A percentile compares a stretch with the other conserved stretches of the same genome.
Conservation (phyloP, 2,888 invertebrate genomes). For the Phragmatobia fuliginosa region DNA sequence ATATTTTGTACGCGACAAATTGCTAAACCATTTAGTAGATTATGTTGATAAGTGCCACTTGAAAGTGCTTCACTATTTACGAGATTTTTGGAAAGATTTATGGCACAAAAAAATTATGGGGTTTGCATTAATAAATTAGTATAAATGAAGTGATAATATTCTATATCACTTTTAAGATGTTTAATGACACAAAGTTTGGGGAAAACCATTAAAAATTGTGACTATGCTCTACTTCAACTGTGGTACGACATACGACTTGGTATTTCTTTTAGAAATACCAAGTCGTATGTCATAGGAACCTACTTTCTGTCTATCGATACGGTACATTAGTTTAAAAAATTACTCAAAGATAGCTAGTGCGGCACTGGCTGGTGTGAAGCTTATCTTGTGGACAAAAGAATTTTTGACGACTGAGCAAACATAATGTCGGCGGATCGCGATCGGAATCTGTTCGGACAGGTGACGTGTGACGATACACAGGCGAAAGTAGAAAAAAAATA, state of each 20-base stretch:
- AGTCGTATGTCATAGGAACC: conserved; percentile 6
- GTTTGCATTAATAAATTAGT: background rate
- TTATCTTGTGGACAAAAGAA: conserved; percentile 79
- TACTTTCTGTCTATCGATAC: conserved; percentile 28
- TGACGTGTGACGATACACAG: conserved; percentile 73
- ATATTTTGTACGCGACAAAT: conserved; percentile 13
- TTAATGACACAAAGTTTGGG: background rate
- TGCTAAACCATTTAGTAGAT: conserved; percentile 11
- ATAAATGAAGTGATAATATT: background rate
- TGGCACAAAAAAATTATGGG: background rate
- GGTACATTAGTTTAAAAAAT: conserved; percentile 56
- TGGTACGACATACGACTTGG: too few species aligned
- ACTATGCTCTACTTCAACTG: background rate
- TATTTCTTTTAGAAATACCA: conserved; percentile 12
- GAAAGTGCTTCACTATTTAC: background rate
- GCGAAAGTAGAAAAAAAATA: conserved; percentile 41
- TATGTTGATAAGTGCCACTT: conserved; percentile 6
- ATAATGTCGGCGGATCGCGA: conserved; percentile 72
- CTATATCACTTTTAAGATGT: background rate
- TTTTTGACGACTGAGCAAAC: conserved; percentile 81
- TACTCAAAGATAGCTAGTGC: conserved; percentile 50
- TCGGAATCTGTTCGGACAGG: conserved; percentile 74
- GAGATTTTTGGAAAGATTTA: background rate
- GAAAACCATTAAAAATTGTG: background rate
- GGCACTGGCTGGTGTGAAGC: conserved; percentile 59